Base-by-base conservation (phyloP, 2,888 invertebrate species). In the Megalurothrips usitatus region DNA sequence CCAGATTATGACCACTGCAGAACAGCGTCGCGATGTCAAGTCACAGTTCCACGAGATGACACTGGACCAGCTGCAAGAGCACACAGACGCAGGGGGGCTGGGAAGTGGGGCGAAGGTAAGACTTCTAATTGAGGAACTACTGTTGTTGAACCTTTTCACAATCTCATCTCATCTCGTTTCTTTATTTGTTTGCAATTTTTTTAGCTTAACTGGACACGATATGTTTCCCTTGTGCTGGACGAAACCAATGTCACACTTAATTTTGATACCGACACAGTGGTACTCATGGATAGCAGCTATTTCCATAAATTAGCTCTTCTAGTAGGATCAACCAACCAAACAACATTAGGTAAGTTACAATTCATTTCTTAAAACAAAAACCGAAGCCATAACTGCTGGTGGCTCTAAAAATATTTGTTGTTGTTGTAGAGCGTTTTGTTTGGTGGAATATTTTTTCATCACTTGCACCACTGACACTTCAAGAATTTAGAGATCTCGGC, bases 21-120 rank as follows among this genome's bases (percentile, higher is more conserved):
- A 92, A 85, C 89, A 91, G 19, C 88, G 92, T 2, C 89, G 91
- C 83, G 91, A 92, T 84, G 89, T 90, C 28, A 90, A 89, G 17
- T 91, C 92, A 85, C 85, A 91, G 84, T 91, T 92, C 86, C 91
- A 92, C 85, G 92, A 92, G 85, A 90, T 92, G 80, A 90, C 89
- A 83, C 88, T 91, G 75, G 85, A 88, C 68, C 90, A 91, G 81
- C 87, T 92, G 48, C 86, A 75, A 12, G 23, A 75, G 9, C 68
- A 75, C 68, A 75, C 68, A 83, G 80, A 82, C 82, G 12, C 80
- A 83, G 26, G 83, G 83, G 10, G 83, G 83, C 81, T 49, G 49
- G 28, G 34, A 28, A 48, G 82, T 81, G 26, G 52, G 23, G 79
- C 80, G 3, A 82, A 81, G 52, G 68, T 82, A 23, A 58, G 58